phyloP scores from a whole-genome alignment of 2,888 invertebrate species.

The Calameuta filiformis region DNA sequence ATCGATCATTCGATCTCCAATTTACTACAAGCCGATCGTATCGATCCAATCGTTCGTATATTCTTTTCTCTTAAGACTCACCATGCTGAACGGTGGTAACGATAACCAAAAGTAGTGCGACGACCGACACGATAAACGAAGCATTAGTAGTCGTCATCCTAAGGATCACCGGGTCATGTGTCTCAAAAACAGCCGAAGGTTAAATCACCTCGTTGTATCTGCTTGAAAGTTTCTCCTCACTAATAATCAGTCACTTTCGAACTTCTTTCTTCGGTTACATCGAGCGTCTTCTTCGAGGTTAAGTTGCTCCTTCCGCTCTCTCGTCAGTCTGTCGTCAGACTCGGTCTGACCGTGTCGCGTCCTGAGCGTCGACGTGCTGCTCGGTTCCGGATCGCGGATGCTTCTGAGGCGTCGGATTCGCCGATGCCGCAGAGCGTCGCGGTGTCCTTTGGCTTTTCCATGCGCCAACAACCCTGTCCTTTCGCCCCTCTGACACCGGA shows the following conservation, averaged over 20 bases:
- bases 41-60: too few species aligned
- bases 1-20: background rate
- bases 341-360: background rate
- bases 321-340: background rate
- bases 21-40: background rate
- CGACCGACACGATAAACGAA: conserved; percentile 38
- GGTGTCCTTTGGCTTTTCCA: conserved; percentile 29
- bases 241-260: too few species aligned
- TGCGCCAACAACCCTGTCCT: conserved; percentile 19
- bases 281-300: background rate
- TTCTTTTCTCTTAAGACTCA: conserved; percentile 33
- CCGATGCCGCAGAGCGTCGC: conserved; percentile 4
- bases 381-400: conserved; percentile 45
- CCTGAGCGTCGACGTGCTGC: conserved; percentile 21
- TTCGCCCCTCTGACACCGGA: background rate
- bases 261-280: background rate
- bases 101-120: conserved; percentile 45
- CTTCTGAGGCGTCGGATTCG: conserved; percentile 25
- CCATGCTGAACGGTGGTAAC: conserved; percentile 46
- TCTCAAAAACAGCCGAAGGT: conserved; percentile 4
- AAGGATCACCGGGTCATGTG: conserved; percentile 54
- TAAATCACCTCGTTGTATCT: too few species aligned
- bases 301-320: background rate
- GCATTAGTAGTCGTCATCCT: conserved; percentile 38
- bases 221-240: background rate